A percentile compares a stretch with the other conserved stretches of the same genome.
Conservation (phyloP, 2,113 vertebrate species). For the Colistium nudipinnis region DNA sequence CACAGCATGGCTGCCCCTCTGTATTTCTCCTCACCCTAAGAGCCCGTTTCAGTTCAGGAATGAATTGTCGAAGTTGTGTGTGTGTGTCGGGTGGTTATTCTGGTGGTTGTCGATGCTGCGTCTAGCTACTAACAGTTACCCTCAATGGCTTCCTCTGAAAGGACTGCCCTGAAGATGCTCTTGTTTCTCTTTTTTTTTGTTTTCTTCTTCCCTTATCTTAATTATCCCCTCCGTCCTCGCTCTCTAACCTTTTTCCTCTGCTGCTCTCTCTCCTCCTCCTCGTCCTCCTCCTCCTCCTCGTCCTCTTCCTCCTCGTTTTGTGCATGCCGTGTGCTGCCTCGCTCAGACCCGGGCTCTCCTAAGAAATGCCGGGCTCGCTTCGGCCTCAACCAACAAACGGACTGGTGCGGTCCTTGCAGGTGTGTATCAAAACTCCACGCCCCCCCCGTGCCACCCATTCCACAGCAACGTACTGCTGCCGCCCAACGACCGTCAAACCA, state of each 20-base stretch:
- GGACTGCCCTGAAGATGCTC: constrained; percentile 30
- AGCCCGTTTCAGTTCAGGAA: constrained; percentile 22
- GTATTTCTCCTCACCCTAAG: constrained; percentile 15
- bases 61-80: constrained; percentile 21
- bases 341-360: constrained; percentile 98
- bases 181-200: background rate
- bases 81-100: background rate
- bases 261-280: constrained; percentile 29
- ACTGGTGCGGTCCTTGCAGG: constrained; percentile 99
- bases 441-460: constrained; percentile 65
- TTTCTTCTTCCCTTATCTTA: too few species aligned
- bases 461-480: constrained; percentile 71
- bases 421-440: constrained; percentile 86
- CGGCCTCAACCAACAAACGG: constrained; percentile 99
- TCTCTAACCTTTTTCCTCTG: constrained; percentile 63
- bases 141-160: constrained; percentile 32
- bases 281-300: constrained; percentile 59
- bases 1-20: background rate
- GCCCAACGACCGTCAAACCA: background rate
- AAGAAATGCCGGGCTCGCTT: constrained; percentile 99
- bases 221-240: constrained; percentile 48
- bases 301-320: constrained; percentile 69
- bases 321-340: constrained; percentile 87
- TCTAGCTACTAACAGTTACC: constrained; percentile 61
- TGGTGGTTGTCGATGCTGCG: constrained; percentile 10